phyloP scores from a whole-genome alignment of 2,113 vertebrate genomes.

The Lontra canadensis region DNA sequence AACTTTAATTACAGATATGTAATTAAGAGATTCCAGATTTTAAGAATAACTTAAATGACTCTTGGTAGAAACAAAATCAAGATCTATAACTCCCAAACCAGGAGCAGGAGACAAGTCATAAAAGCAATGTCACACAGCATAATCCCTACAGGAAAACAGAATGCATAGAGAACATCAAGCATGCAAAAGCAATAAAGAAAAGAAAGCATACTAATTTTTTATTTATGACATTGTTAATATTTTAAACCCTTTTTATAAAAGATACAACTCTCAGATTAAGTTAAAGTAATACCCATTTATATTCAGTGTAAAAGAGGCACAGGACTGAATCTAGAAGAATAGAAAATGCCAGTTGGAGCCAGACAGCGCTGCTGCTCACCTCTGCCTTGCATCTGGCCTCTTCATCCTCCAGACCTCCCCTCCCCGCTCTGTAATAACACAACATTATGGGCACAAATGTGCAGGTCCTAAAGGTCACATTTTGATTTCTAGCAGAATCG shows the following conservation, averaged over 20 bases:
- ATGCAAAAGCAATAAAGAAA: not conserved
- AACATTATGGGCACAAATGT: not conserved
- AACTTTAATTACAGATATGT: not conserved
- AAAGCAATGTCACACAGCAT: rapidly evolving
- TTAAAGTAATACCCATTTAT: not conserved
- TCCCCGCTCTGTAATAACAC: not conserved
- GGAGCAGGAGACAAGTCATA: not conserved
- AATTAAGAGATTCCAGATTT: not conserved
- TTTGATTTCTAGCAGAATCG: not conserved
- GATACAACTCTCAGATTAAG: not conserved
- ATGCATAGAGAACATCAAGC: not conserved
- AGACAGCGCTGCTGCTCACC: rapidly evolving
- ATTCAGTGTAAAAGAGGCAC: not conserved
- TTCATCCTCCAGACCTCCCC: too few species aligned
- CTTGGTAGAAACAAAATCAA: not conserved
- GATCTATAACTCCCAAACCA: not conserved
- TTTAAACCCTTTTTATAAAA: slow-evolving; percentile 40
- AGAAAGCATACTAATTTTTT: not conserved
- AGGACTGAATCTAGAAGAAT: too few species aligned
- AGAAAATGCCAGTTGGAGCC: too few species aligned
- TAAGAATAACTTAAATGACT: not conserved
- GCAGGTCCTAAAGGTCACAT: too few species aligned
- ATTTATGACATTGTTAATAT: slow-evolving; percentile 35
- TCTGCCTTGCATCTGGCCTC: rapidly evolving
- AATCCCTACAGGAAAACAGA: not conserved